These are phyloP conservation scores for Eupeodes corollae DNA, from an alignment of 1,140 invertebrate genomes.

Conservation along the genomic window DNA sequence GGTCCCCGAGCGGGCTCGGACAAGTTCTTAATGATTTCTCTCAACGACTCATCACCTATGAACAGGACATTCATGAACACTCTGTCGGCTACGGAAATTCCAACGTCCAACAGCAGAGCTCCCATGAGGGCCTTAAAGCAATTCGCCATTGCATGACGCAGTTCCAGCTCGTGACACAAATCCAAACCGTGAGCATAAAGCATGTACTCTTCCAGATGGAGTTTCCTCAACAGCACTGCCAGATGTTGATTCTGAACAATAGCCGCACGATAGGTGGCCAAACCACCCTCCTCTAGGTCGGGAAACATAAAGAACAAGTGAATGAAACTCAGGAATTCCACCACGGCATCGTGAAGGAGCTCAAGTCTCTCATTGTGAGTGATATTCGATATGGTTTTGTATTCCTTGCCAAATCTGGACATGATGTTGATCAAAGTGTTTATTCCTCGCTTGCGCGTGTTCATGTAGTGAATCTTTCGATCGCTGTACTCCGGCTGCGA, in stretches of 20 bases:
- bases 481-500: constrained; percentile 92
- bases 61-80: constrained; percentile 33
- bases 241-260: constrained; percentile 98
- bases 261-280: constrained; percentile 91
- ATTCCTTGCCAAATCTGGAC: constrained; percentile 79
- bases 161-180: constrained; percentile 89
- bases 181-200: constrained; percentile 96
- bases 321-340: constrained; percentile 91
- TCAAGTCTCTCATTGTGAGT: constrained; percentile 95
- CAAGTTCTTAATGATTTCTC: constrained; percentile 67
- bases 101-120: constrained; percentile 88
- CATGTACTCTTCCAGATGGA: constrained; percentile 91
- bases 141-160: constrained; percentile 96
- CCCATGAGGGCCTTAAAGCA: constrained; percentile 99
- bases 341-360: constrained; percentile 95
- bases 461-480: constrained; percentile 83
- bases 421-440: constrained; percentile 97
- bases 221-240: constrained; percentile 84
- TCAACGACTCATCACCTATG: constrained; percentile 20
- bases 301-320: constrained; percentile 97
- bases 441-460: constrained; percentile 87
- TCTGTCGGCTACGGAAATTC: constrained; percentile 56
- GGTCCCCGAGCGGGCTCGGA: constrained; percentile 81
- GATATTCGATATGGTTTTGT: constrained; percentile 85
- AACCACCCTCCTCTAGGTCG: constrained; percentile 89